These are phyloP conservation scores for Gracilinanus agilis DNA, from an alignment of 2,113 vertebrate species.

Conservation along the genomic window DNA sequence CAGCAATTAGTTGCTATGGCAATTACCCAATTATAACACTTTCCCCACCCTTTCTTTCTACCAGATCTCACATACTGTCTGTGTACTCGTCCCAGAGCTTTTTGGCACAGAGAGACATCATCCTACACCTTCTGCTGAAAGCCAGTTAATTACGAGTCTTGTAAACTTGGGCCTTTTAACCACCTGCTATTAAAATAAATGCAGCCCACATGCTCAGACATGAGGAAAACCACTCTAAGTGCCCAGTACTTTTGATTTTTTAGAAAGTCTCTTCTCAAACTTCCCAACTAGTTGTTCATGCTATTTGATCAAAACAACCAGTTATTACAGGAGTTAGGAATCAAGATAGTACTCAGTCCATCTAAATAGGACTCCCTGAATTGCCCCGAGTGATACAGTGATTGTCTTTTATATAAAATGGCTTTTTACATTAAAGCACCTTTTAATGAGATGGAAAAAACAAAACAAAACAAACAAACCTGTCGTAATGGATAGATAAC, in stretches of 20 bases:
- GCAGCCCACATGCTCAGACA: slow-evolving; percentile 62
- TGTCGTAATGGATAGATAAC: not conserved
- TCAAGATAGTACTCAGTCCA: not conserved
- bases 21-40: slow-evolving; percentile 51
- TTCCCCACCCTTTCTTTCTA: slow-evolving; percentile 51
- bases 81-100: slow-evolving; percentile 65
- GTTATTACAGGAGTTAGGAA: slow-evolving; percentile 18
- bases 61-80: slow-evolving; percentile 61
- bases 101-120: slow-evolving; percentile 70
- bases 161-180: slow-evolving; percentile 68
- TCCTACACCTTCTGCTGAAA: slow-evolving; percentile 69
- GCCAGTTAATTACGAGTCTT: slow-evolving; percentile 74
- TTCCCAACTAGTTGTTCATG: slow-evolving; percentile 35
- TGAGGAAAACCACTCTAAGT: slow-evolving; percentile 43
- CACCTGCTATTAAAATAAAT: slow-evolving; percentile 69
- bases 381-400: not conserved
- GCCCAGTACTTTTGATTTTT: slow-evolving; percentile 47
- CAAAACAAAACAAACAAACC: no score
- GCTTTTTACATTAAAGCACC: not conserved
- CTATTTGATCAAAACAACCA: slow-evolving; percentile 18
- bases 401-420: not conserved
- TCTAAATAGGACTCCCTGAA: slow-evolving; percentile 10
- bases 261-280: slow-evolving; percentile 23
- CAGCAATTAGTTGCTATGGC: slow-evolving; percentile 68
- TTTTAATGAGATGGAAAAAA: not conserved